Base-by-base conservation (phyloP, 2,113 vertebrate species). In the Climacteris rufus region DNA sequence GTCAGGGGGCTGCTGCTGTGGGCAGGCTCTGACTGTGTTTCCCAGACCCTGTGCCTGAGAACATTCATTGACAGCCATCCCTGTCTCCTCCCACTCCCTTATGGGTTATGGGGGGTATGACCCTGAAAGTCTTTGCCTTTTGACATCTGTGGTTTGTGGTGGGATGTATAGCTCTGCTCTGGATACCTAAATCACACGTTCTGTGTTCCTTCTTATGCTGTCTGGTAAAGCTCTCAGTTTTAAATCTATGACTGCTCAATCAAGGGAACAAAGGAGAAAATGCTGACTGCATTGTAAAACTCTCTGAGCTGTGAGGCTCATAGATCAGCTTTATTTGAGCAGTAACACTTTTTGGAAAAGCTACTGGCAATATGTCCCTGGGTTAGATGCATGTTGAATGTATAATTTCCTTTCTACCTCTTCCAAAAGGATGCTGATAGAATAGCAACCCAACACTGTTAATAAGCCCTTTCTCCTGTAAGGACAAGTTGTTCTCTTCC, bases 241-340 rank as follows among this genome's bases (percentile, higher is more conserved):
- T 89, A 92, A 87, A 96, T 91, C 91, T 92, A 40, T 65, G 92
- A 85, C 88, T 89, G 66, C 78, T 90, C 92, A 94, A 79, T 96
- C 92, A 96, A 81, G 42, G 56, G 40, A 96, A 93, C 64, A 94
- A 89, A 93, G 75, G 53, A 81, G 50, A 86, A 97, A 95, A 79
- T 93, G 90, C 90, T 96, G 96, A 94, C 96, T 90, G 75, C 39
- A 40, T 31, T 86, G 78, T 90, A 92, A 94, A 95, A 91, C 75
- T 35, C 76, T 59, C 53, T 56, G 71, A 80, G 81, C 57, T 91
- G 64, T 39, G 40, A 95, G 68, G 57, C 87, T 93, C 65, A 53
- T 92, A 95, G 77, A 93, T 97, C 96, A 96, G 93, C 81, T 96
- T 96, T 96, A 97, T 97, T 84, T 96, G 83, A 86, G 75, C 69